Base-by-base conservation (phyloP, 2,113 vertebrate species). In the Ptychochromis oligacanthus region DNA sequence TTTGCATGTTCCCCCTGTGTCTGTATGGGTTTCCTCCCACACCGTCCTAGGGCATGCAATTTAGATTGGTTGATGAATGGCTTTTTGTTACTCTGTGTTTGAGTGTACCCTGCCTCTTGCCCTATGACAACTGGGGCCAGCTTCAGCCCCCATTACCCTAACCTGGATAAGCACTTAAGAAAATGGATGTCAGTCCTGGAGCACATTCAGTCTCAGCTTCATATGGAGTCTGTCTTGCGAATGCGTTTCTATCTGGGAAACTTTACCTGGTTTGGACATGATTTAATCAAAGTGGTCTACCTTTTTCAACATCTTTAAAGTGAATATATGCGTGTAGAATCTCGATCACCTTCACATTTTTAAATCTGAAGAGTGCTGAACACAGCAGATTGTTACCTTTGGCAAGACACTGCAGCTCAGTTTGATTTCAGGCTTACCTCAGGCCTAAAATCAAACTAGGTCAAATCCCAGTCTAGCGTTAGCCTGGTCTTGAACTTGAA, bases 381-480 rank as follows among this genome's bases (percentile, higher is more conserved):
- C 9, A 70, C 15, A 28, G 26, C 26, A 15, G 17, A 67, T 0
- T 46, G 22, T 46, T 43, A 46, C 38, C 14, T 46, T 24, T 46
- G 40, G 22, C 15, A 67, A 70, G 24, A 49, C 24, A 20, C 65
- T 70, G 43, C 24, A 70, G 7, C 2, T 43, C 9, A 52, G 24
- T 26, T 70, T 7, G 28, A 46, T 28, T 28, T 70, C 4, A 31
- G 15, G 7, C 18, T 20, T 70, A 20, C 49, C 1, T 7, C 7
- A 22, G 28, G 43, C 40, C 46, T 28, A 49, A 28, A 28, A 0
- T 0, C 0, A 28, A 0, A 0, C 0, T 28, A 49, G 15, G 22
- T 49, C 65, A 70, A 49, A 38, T 28, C 40, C 24, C 9, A 49
- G 40, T 55, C 20, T 9, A 54, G 7, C 9, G 3, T 54, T 20